A percentile compares a stretch with the other conserved stretches of the same genome.
Conservation (phyloP, 2,888 invertebrate genomes). For the Diarsia rubi region DNA sequence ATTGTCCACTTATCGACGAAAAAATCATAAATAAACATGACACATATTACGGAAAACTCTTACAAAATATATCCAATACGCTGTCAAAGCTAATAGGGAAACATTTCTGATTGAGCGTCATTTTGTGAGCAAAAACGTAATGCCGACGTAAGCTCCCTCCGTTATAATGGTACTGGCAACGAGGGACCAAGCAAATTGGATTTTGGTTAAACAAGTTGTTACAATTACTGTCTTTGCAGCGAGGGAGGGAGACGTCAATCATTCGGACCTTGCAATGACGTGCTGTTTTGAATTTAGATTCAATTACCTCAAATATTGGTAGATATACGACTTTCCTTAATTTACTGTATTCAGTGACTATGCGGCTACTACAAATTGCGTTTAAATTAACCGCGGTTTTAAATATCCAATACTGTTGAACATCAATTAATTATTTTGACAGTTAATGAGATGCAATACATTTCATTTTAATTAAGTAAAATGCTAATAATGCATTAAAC, state of each 20-base stretch:
- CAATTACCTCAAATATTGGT: not conserved
- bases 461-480: constrained; percentile 15
- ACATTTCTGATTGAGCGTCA: constrained; percentile 71
- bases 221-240: constrained; percentile 68
- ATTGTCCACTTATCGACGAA: constrained; percentile 15
- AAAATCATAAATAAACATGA: constrained; percentile 45
- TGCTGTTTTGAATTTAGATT: constrained; percentile 16
- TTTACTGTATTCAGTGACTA: not conserved
- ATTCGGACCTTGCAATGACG: constrained; percentile 15
- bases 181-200: constrained; percentile 80
- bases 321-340: constrained; percentile 1
- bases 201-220: constrained; percentile 85
- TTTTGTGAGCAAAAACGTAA: constrained; percentile 61
- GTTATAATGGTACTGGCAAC: constrained; percentile 70
- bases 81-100: constrained; percentile 65
- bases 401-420: not conserved
- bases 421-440: constrained; percentile 2
- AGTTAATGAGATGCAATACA: not conserved
- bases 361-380: constrained; percentile 2
- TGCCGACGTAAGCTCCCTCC: constrained; percentile 62
- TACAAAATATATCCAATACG: constrained; percentile 46
- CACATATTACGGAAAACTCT: constrained; percentile 17
- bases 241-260: constrained; percentile 38
- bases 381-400: not conserved
- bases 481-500: constrained; percentile 1